A percentile compares a stretch with the other conserved stretches of the same genome.
phyloP scores from a whole-genome alignment of 2,113 vertebrate genomes.

The Microtus richardsoni region DNA sequence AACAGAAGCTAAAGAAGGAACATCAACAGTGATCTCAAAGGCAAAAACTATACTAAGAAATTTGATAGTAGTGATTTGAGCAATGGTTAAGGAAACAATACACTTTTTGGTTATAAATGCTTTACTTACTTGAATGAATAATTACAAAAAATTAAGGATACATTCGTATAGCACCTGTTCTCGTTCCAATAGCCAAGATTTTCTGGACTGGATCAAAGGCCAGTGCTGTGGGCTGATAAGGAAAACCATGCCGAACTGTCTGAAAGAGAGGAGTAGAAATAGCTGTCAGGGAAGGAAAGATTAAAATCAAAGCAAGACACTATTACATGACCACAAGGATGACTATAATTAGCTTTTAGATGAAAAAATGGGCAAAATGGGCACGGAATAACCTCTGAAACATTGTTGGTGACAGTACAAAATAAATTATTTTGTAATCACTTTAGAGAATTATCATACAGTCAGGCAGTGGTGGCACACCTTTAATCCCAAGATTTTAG shows the following conservation, averaged over 20 bases:
- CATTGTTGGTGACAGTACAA: not conserved
- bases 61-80: not conserved
- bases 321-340: not conserved
- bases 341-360: conserved; percentile 29
- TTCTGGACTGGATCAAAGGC: conserved; percentile 99
- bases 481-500: not conserved
- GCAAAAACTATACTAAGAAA: conserved; percentile 39
- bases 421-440: conserved; percentile 15
- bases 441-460: not conserved
- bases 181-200: conserved; percentile 96
- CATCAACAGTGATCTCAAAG: not conserved
- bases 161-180: conserved; percentile 96
- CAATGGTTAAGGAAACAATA: conserved; percentile 1
- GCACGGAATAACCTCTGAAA: not conserved
- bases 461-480: not conserved
- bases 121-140: conserved; percentile 79
- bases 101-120: conserved; percentile 31
- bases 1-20: conserved; percentile 14
- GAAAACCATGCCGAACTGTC: conserved; percentile 98
- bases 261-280: conserved; percentile 85
- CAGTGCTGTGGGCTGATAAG: conserved; percentile 96
- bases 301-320: conserved; percentile 46
- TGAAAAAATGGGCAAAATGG: not conserved
- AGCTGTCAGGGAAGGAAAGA: conserved; percentile 29
- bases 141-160: conserved; percentile 92